phyloP scores from a whole-genome alignment of 1,140 invertebrate genomes.

The Teleopsis dalmanni region DNA sequence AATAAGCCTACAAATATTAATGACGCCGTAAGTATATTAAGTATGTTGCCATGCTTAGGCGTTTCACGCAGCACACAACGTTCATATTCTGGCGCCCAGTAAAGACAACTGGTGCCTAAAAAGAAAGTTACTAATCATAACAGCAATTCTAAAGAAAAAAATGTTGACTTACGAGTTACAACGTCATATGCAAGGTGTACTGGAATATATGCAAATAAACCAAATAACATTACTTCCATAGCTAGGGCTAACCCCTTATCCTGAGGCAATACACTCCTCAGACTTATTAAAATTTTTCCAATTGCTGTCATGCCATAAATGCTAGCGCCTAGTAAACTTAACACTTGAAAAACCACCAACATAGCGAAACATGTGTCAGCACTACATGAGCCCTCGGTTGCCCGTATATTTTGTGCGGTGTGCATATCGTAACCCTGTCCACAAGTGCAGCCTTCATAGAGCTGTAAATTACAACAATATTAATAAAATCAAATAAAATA shows the following conservation, averaged over 20 bases:
- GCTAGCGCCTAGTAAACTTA: slow-evolving; percentile 41
- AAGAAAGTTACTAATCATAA: neutral
- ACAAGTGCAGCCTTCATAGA: slow-evolving; percentile 51
- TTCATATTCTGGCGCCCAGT: slow-evolving; percentile 33
- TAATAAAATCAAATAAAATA: slow-evolving; percentile 3
- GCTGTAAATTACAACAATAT: slow-evolving; percentile 24
- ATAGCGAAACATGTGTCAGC: slow-evolving; percentile 46
- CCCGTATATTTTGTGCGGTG: slow-evolving; percentile 18
- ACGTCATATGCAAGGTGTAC: slow-evolving; percentile 50
- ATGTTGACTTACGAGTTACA: slow-evolving; percentile 43
- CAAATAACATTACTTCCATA: slow-evolving; percentile 48
- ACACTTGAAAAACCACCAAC: slow-evolving; percentile 51
- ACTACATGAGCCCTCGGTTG: slow-evolving; percentile 51
- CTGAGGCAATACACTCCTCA: slow-evolving; percentile 48
- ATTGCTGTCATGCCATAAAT: slow-evolving; percentile 47
- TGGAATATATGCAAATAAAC: slow-evolving; percentile 50
- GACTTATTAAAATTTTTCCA: slow-evolving; percentile 50
- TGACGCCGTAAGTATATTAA: slow-evolving; percentile 34
- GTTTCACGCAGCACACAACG: slow-evolving; percentile 35
- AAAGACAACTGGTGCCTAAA: slow-evolving; percentile 41
- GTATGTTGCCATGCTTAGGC: slow-evolving; percentile 37
- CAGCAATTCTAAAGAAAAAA: neutral
- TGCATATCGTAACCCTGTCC: slow-evolving; percentile 22
- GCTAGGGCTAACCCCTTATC: slow-evolving; percentile 55
- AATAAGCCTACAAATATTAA: slow-evolving; percentile 35